Conservation (phyloP, 2,113 vertebrate species). For the Platichthys flesus region DNA sequence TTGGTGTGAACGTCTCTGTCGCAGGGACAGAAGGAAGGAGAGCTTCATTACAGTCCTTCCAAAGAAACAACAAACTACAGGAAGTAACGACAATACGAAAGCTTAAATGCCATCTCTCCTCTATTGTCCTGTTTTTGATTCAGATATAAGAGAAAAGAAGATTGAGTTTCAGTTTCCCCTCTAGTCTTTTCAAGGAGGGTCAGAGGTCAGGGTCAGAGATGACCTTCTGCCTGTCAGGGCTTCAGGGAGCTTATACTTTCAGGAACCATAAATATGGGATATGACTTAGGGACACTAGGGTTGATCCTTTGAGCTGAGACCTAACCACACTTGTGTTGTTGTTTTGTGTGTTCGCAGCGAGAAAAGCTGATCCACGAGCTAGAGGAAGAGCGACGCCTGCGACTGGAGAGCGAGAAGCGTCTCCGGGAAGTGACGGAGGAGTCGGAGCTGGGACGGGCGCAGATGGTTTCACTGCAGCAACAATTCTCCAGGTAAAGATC, state of each 20-base stretch:
- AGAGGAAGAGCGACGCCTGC: slow-evolving; percentile 92
- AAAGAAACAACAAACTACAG: slow-evolving; percentile 45
- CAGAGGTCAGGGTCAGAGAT: slow-evolving; percentile 16
- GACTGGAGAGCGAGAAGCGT: slow-evolving; percentile 90
- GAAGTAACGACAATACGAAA: slow-evolving; percentile 18
- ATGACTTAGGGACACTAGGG: neutral
- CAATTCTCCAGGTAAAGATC: slow-evolving; percentile 89
- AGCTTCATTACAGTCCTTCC: slow-evolving; percentile 23
- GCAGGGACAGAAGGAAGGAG: neutral
- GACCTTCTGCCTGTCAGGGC: neutral
- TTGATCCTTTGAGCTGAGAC: slow-evolving; percentile 27
- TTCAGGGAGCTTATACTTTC: neutral
- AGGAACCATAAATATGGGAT: neutral
- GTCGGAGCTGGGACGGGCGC: slow-evolving; percentile 85
- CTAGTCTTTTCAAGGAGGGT: neutral
- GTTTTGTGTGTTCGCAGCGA: slow-evolving; percentile 78
- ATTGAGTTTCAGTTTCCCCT: too few species aligned
- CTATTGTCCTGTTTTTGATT: neutral
- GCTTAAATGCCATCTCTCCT: slow-evolving; percentile 53
- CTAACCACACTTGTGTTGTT: slow-evolving; percentile 18
- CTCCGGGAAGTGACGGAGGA: slow-evolving; percentile 89
- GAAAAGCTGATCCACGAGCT: slow-evolving; percentile 94
- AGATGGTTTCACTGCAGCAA: slow-evolving; percentile 90
- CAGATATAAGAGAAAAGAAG: neutral
- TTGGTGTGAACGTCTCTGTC: slow-evolving; percentile 57